A percentile compares a stretch with the other conserved stretches of the same genome.
phyloP scores from a whole-genome alignment of 2,113 vertebrate genomes.

The Gasterosteus nipponicus region DNA sequence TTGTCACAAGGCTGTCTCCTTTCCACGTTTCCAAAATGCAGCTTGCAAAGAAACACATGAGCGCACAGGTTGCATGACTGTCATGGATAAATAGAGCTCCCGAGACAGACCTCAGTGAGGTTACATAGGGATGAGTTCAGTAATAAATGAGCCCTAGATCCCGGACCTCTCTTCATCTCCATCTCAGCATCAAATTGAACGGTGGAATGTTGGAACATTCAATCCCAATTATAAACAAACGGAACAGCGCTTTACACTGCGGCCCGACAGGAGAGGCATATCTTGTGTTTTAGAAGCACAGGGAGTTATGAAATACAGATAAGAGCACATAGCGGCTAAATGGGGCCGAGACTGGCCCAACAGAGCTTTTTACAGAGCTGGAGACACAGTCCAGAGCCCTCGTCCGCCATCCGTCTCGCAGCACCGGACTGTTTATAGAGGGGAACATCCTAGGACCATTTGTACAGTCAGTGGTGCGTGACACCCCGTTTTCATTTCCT shows the following conservation, averaged over 20 bases:
- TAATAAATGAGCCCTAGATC: conserved; percentile 43
- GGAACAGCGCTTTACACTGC: conserved; percentile 24
- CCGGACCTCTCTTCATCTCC: conserved; percentile 26
- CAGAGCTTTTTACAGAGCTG: conserved; percentile 42
- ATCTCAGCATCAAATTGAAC: conserved; percentile 19
- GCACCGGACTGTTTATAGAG: conserved; percentile 61
- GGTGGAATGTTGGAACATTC: conserved; percentile 43
- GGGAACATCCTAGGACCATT: conserved; percentile 63
- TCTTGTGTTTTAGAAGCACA: conserved; percentile 40
- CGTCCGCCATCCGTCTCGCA: conserved; percentile 37
- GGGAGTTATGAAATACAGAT: conserved; percentile 42
- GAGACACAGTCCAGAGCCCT: conserved; percentile 70
- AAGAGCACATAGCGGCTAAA: conserved; percentile 47
- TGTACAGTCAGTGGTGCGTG: conserved; percentile 48
- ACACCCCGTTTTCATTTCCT: conserved; percentile 48
- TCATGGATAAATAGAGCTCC: conserved; percentile 13
- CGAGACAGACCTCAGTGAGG: background rate
- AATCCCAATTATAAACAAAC: conserved; percentile 43
- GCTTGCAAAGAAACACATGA: background rate
- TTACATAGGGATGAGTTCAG: conserved; percentile 28
- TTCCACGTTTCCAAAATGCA: background rate
- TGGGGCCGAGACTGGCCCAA: conserved; percentile 56
- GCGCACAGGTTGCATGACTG: background rate
- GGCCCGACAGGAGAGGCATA: conserved; percentile 18
- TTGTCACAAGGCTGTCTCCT: background rate